Percentiles rank a stretch among this genome's conserved stretches.
phyloP scores from a whole-genome alignment of 2,113 vertebrate species.

The Neogale vison region DNA sequence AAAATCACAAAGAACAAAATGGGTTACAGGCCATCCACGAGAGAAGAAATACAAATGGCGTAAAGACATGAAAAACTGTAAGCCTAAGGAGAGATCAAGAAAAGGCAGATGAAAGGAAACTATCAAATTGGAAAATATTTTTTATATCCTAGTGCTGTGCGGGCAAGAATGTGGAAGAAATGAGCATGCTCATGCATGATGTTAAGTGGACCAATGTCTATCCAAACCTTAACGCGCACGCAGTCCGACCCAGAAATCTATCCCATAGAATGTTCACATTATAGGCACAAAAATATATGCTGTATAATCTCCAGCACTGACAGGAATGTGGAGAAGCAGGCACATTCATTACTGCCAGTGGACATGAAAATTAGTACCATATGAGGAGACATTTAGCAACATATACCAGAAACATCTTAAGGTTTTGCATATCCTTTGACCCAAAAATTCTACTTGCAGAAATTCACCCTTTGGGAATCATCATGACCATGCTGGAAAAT shows the following conservation, averaged over 20 bases:
- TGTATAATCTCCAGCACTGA: neutral
- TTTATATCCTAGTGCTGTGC: neutral
- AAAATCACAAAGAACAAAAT: conserved; percentile 17
- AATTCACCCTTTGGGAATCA: neutral
- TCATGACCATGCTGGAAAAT: neutral
- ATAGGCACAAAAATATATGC: neutral
- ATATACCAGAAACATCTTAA: neutral
- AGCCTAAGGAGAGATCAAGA: conserved; percentile 21
- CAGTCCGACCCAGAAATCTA: neutral
- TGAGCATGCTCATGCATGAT: neutral
- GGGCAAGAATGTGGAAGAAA: neutral
- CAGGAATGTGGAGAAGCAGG: neutral
- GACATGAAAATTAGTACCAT: neutral
- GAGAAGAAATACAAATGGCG: neutral
- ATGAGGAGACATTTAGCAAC: neutral
- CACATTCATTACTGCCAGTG: too few relatives aligned
- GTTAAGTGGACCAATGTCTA: neutral
- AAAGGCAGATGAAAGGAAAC: conserved; percentile 21
- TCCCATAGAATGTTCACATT: neutral
- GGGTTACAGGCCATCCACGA: neutral
- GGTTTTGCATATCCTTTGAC: conserved; percentile 1
- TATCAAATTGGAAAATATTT: neutral
- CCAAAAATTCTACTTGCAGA: neutral
- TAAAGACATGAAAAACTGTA: neutral
- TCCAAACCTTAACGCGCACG: neutral